Evolutionary conservation across 2,113 vertebrate genomes (phyloP).

Genomic region (Psilopsiagon aymara): DNA sequence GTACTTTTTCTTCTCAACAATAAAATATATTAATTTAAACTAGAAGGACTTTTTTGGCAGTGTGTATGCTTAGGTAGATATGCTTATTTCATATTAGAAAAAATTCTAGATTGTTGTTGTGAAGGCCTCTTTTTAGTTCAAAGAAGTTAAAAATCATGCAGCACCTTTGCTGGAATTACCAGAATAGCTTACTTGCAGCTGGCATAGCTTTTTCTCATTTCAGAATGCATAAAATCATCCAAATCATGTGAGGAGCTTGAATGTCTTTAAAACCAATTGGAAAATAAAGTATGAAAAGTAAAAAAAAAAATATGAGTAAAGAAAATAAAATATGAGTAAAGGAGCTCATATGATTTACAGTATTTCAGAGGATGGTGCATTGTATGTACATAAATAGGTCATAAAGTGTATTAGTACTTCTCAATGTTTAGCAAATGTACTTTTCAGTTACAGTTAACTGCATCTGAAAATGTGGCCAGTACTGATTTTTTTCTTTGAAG

Average conservation of each 20-base stretch:
- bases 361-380: neutral
- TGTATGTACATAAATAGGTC: neutral
- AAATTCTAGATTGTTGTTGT: neutral
- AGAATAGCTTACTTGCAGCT: neutral
- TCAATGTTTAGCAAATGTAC: neutral
- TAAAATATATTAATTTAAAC: neutral
- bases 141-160: neutral
- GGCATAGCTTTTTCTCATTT: neutral
- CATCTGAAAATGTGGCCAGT: neutral
- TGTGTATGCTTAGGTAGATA: neutral
- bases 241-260: neutral
- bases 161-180: neutral
- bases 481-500: neutral
- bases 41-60: neutral
- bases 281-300: neutral
- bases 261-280: neutral
- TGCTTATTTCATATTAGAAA: neutral
- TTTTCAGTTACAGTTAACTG: neutral
- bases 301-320: no score
- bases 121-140: neutral
- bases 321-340: neutral
- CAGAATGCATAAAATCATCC: neutral
- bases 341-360: neutral
- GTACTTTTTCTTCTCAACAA: neutral
- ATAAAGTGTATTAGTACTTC: neutral